Percentiles rank a stretch among this genome's conserved stretches.
phyloP scores from a whole-genome alignment of 2,888 invertebrate species.

The Lottia scabra region DNA sequence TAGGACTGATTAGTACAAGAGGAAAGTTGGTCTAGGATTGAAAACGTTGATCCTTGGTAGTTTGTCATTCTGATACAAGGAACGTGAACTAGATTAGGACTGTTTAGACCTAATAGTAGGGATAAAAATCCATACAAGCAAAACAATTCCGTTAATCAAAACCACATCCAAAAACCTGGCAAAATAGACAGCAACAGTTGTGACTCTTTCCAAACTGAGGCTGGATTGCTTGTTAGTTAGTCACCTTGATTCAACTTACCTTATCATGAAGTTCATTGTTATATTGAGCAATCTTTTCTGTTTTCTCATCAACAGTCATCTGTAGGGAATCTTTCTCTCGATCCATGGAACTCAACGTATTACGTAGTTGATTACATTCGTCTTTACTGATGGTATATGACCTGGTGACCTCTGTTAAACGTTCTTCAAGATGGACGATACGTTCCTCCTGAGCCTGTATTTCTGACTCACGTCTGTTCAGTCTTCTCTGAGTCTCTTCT shows the following conservation, averaged over 20 bases:
- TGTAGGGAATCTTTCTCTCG: slow-evolving; percentile 67
- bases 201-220: too few relatives aligned
- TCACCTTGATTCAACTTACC: slow-evolving; percentile 32
- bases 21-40: too few relatives aligned
- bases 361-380: slow-evolving; percentile 56
- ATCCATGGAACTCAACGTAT: slow-evolving; percentile 61
- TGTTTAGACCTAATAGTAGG: too few relatives aligned
- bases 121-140: too few relatives aligned
- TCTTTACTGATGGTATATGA: slow-evolving; percentile 44
- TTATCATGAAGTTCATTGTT: slow-evolving; percentile 58
- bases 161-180: too few relatives aligned
- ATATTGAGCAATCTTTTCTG: slow-evolving; percentile 59
- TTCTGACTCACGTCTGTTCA: slow-evolving; percentile 59
- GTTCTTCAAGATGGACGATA: slow-evolving; percentile 53
- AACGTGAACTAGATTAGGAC: too few relatives aligned
- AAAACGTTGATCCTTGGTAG: too few relatives aligned
- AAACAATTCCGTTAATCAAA: too few relatives aligned
- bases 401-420: slow-evolving; percentile 45
- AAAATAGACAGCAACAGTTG: too few relatives aligned
- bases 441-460: slow-evolving; percentile 56
- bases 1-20: too few relatives aligned
- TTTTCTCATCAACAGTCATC: slow-evolving; percentile 64
- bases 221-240: too few relatives aligned
- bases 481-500: slow-evolving; percentile 57
- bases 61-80: too few relatives aligned